A percentile compares a stretch with the other conserved stretches of the same genome.
These are phyloP conservation scores for Phoxinus phoxinus DNA, from an alignment of 2,113 vertebrate species.

Conservation along the genomic window DNA sequence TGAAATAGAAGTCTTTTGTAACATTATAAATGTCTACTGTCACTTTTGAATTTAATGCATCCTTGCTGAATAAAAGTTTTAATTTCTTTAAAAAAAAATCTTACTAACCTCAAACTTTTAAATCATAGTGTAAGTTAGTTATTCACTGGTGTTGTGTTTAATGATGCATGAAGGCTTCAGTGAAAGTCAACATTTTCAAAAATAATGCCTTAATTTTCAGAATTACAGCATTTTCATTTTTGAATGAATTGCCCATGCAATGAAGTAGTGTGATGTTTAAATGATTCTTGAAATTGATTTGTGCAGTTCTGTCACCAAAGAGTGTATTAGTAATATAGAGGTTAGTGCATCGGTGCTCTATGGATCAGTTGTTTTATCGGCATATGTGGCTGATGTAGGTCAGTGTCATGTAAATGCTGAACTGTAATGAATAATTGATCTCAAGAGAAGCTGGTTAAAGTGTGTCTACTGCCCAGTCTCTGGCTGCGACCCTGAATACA, in stretches of 20 bases:
- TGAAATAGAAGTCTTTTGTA: neutral
- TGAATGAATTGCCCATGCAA: neutral
- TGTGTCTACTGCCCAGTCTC: neutral
- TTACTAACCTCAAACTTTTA: neutral
- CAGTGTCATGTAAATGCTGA: slow-evolving; percentile 28
- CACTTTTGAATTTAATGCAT: neutral
- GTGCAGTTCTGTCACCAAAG: slow-evolving; percentile 5
- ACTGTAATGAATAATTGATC: slow-evolving; percentile 42
- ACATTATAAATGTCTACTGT: neutral
- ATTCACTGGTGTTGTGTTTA: neutral
- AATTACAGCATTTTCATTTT: neutral
- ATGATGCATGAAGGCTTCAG: neutral
- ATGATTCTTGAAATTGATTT: too few relatives aligned
- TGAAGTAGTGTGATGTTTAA: neutral
- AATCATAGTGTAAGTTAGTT: neutral
- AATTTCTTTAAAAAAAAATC: neutral
- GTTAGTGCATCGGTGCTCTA: neutral
- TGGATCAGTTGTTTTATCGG: neutral
- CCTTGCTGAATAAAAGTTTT: neutral
- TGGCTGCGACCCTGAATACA: neutral
- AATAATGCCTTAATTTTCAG: neutral
- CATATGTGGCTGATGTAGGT: slow-evolving; percentile 25
- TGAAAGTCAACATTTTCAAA: neutral
- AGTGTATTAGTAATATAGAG: too few relatives aligned
- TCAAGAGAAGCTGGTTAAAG: slow-evolving; percentile 11